These are phyloP conservation scores for Sternotherus odoratus DNA, from an alignment of 2,797 vertebrate genomes.

Conservation along the genomic window DNA sequence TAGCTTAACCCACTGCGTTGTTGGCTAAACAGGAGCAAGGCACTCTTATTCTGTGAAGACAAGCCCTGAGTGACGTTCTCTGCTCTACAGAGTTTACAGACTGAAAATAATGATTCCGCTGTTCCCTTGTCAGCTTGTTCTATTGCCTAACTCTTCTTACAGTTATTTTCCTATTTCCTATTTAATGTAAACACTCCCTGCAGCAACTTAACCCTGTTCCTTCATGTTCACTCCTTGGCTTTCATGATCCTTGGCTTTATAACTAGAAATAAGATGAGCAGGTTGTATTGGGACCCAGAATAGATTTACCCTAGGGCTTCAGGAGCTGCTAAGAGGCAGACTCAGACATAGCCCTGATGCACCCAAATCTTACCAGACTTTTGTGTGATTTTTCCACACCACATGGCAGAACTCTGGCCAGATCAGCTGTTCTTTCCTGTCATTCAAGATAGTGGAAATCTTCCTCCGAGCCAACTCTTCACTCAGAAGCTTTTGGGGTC, in stretches of 20 bases:
- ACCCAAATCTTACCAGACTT: slow-evolving; percentile 11
- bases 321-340: background rate
- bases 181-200: slow-evolving; percentile 47
- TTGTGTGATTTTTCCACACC: slow-evolving; percentile 34
- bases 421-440: slow-evolving; percentile 29
- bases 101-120: slow-evolving; percentile 46
- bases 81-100: slow-evolving; percentile 68
- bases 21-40: background rate
- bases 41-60: background rate
- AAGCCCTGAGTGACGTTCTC: slow-evolving; percentile 45
- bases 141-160: background rate
- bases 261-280: slow-evolving; percentile 44
- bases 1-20: background rate
- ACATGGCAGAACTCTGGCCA: slow-evolving; percentile 10
- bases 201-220: slow-evolving; percentile 56
- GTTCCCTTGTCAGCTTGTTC: slow-evolving; percentile 63
- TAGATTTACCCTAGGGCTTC: slow-evolving; percentile 45
- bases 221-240: slow-evolving; percentile 50
- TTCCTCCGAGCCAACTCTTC: slow-evolving; percentile 8
- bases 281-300: slow-evolving; percentile 36
- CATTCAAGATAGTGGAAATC: slow-evolving; percentile 30
- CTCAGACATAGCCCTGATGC: slow-evolving; percentile 33
- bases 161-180: slow-evolving; percentile 56
- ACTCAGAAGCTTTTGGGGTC: background rate
- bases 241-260: slow-evolving; percentile 42